phyloP scores from a whole-genome alignment of 2,797 vertebrate species.

The Fistularia tabacaria region DNA sequence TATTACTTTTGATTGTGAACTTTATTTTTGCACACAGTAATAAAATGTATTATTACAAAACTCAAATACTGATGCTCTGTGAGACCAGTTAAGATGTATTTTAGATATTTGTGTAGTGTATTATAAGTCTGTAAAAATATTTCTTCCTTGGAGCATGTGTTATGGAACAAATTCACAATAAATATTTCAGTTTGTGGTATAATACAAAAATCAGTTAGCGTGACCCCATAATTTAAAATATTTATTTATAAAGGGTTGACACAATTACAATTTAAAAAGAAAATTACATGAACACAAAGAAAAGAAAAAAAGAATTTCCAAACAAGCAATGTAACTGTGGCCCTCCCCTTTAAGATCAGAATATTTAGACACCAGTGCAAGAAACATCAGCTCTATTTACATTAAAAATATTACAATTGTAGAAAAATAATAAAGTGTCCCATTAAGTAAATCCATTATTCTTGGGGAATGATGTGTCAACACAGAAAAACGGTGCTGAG shows the following conservation, averaged over 20 bases:
- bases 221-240: conserved; percentile 51
- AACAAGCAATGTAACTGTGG: conserved; percentile 17
- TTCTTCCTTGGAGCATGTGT: no score
- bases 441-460: no score
- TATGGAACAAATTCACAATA: no score
- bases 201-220: conserved; percentile 4
- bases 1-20: no score
- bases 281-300: conserved; percentile 21
- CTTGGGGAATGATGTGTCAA: conserved; percentile 13
- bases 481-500: conserved; percentile 20
- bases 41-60: no score
- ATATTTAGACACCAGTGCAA: conserved; percentile 36
- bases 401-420: conserved; percentile 8
- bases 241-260: conserved; percentile 71
- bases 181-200: not conserved
- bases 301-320: conserved; percentile 17
- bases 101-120: no score
- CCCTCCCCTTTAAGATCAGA: conserved; percentile 51
- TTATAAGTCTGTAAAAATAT: no score
- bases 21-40: no score
- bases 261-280: conserved; percentile 47
- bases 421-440: conserved; percentile 24
- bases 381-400: conserved; percentile 48
- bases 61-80: no score
- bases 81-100: no score